phyloP scores from a whole-genome alignment of 2,797 vertebrate genomes.

The Centropyge bicolor region DNA sequence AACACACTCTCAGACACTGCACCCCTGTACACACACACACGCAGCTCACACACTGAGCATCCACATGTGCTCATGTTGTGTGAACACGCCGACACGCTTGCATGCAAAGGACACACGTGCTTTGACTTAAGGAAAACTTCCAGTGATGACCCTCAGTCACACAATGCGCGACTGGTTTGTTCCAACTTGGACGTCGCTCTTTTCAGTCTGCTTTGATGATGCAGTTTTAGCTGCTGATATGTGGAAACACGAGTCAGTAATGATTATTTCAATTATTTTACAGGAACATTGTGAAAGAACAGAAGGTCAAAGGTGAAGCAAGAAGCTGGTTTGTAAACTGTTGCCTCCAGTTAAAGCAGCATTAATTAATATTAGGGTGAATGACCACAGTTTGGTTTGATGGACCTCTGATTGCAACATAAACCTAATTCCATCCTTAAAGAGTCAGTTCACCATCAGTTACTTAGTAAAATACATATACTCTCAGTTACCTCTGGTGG shows the following conservation, averaged over 20 bases:
- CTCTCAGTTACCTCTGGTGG: too few relatives aligned
- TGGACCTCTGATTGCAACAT: too few relatives aligned
- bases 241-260: background rate
- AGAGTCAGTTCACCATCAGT: too few relatives aligned
- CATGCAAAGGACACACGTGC: background rate
- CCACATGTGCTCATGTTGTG: constrained; percentile 4
- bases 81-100: background rate
- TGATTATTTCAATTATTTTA: too few relatives aligned
- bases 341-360: background rate
- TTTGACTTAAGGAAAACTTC: background rate
- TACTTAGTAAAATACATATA: too few relatives aligned
- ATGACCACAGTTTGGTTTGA: too few relatives aligned
- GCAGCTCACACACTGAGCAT: background rate
- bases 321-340: background rate
- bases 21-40: background rate
- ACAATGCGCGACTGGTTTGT: background rate
- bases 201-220: background rate
- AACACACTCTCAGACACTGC: constrained; percentile 11
- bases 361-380: background rate
- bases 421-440: too few relatives aligned
- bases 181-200: background rate
- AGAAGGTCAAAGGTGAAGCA: background rate
- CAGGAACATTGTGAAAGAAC: background rate
- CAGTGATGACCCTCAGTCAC: background rate
- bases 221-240: background rate